Evolutionary conservation across 1,140 invertebrate genomes (phyloP).

Genomic region (Idris sp.): DNA sequence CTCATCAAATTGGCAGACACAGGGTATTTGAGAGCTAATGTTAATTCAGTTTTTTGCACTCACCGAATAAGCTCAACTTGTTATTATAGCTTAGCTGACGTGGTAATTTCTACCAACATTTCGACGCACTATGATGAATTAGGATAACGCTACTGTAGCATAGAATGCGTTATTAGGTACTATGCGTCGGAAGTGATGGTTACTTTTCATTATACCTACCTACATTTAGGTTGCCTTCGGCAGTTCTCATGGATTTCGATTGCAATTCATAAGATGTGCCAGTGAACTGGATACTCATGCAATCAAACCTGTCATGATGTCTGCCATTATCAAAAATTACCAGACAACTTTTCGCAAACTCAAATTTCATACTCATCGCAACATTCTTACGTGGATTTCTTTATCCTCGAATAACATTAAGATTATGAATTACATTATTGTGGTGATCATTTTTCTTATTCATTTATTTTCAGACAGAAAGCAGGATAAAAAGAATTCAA

Average conservation of each 20-base stretch:
- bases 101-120: conserved; percentile 64
- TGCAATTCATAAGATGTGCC: conserved; percentile 31
- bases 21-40: conserved; percentile 56
- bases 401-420: too few species aligned
- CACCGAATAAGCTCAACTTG: conserved; percentile 57
- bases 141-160: conserved; percentile 67
- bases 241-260: conserved; percentile 52
- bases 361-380: neutral
- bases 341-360: conserved; percentile 1
- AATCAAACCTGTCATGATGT: conserved; percentile 4
- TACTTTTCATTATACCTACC: conserved; percentile 66
- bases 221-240: conserved; percentile 53
- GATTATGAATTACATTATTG: too few species aligned
- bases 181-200: conserved; percentile 57
- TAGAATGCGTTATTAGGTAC: conserved; percentile 54
- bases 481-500: conserved; percentile 19
- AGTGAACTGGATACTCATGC: conserved; percentile 35
- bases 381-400: too few species aligned
- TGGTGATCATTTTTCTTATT: too few species aligned
- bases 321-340: conserved; percentile 24
- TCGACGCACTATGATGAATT: conserved; percentile 63
- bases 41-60: conserved; percentile 64
- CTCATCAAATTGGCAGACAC: conserved; percentile 14
- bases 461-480: too few species aligned
- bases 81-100: conserved; percentile 64